Evolutionary conservation across 2,888 invertebrate species (phyloP), one percentile per base, ranked within the genome.

Genomic region (Callimorpha dominula): DNA sequence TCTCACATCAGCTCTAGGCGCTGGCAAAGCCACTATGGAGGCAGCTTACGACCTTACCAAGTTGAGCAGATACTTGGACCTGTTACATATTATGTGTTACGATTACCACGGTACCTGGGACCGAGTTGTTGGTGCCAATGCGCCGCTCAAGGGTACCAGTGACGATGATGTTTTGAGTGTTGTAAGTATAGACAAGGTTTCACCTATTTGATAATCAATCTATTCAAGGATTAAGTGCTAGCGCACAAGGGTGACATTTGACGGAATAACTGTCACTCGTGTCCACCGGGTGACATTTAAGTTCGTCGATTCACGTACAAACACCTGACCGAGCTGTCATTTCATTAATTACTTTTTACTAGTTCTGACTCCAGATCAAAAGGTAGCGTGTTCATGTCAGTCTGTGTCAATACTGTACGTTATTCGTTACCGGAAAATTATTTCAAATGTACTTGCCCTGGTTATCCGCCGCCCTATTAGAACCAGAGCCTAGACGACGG

Each of bases 91-190:
- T 89, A 98, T 98, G 98, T 97, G 98, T 77, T 99, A 99, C 89
- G 98, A 99, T 90, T 98, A 98, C 90, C 98, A 98, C 82, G 98
- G 98, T 0, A 96, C 97, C 9, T 98, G 98, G 98, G 98, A 98
- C 83, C 95, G 95, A 0, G 95, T 94, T 73, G 97, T 98, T 0
- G 97, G 98, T 0, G 97, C 98, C 14, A 98, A 98, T 87, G 97
- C 98, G 0, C 98, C 98, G 0, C 87, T 99, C 12, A 94, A 92
- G 46, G 96, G 97, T 0, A 81, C 86, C 0, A 90, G 89, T 78
- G 90, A 91, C 0, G 88, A 93, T 0, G 97, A 97, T 84, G 93
- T 95, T 0, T 92, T 97, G 6, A 98, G 96, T 91, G 97, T 98
- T 92, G 98, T 98, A 92, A 95, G 97, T 88, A 20, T 42, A 20